Conservation (phyloP, 2,113 vertebrate species). For the Oreochromis niloticus region DNA sequence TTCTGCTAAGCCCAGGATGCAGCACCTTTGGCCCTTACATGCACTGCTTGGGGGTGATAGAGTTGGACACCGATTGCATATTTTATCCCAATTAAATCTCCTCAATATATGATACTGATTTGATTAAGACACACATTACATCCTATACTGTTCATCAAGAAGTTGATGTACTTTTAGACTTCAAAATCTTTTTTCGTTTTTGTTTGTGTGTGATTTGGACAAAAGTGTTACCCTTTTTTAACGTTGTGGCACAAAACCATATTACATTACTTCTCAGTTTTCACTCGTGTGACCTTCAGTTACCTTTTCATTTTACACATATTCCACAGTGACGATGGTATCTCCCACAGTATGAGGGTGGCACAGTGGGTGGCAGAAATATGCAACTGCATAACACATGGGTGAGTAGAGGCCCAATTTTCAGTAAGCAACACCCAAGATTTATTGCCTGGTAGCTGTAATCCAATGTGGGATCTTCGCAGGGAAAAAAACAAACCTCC, state of each 20-base stretch:
- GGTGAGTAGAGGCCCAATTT: background rate
- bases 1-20: background rate
- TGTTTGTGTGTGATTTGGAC: background rate
- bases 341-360: background rate
- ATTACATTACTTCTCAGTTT: background rate
- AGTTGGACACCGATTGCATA: background rate
- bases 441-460: background rate
- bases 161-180: background rate
- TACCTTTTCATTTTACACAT: background rate
- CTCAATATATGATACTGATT: background rate
- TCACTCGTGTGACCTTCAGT: background rate
- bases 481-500: background rate
- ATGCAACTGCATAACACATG: background rate
- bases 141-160: background rate
- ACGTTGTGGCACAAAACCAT: background rate
- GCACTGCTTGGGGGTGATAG: background rate
- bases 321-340: background rate
- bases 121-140: background rate
- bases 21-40: background rate
- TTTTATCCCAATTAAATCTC: background rate
- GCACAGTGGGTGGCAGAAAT: background rate
- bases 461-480: background rate
- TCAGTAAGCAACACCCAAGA: background rate
- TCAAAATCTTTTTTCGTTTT: fast-evolving
- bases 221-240: background rate